Conservation (phyloP, 2,888 invertebrate species). For the Athalia rosae region DNA sequence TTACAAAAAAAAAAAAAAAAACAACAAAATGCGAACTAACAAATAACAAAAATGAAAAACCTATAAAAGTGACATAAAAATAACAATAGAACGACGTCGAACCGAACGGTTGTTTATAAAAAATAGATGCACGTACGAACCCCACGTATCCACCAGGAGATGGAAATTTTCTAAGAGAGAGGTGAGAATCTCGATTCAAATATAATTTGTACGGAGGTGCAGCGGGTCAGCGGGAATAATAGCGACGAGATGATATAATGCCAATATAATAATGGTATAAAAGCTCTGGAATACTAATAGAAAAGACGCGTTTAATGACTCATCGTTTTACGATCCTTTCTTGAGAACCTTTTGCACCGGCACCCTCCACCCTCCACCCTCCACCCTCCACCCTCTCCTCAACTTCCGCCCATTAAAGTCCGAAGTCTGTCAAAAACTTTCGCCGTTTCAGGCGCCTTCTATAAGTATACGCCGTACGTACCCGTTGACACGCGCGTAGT, state of each 20-base stretch:
- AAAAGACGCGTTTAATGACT: constrained; percentile 38
- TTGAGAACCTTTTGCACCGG: neutral
- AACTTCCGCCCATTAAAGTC: constrained; percentile 38
- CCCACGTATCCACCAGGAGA: neutral
- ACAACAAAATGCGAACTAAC: neutral
- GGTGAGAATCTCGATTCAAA: neutral
- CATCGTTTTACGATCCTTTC: constrained; percentile 43
- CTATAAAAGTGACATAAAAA: neutral
- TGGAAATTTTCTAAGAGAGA: neutral
- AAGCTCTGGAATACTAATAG: constrained; percentile 20
- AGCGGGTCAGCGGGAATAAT: neutral
- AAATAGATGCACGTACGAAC: neutral
- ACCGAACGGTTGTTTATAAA: constrained; percentile 12
- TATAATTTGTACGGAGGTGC: neutral
- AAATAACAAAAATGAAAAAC: neutral
- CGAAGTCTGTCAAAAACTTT: constrained; percentile 45
- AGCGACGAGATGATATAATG: neutral
- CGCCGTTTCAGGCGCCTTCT: constrained; percentile 14
- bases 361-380: neutral
- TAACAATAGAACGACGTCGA: constrained; percentile 8
- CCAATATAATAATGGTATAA: neutral
- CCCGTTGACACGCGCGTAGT: neutral
- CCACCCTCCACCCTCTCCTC: neutral
- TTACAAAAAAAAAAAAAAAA: neutral
- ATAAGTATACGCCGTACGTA: neutral